Evolutionary conservation across 2,113 vertebrate species (phyloP).

Genomic region (Pygoscelis adeliae): DNA sequence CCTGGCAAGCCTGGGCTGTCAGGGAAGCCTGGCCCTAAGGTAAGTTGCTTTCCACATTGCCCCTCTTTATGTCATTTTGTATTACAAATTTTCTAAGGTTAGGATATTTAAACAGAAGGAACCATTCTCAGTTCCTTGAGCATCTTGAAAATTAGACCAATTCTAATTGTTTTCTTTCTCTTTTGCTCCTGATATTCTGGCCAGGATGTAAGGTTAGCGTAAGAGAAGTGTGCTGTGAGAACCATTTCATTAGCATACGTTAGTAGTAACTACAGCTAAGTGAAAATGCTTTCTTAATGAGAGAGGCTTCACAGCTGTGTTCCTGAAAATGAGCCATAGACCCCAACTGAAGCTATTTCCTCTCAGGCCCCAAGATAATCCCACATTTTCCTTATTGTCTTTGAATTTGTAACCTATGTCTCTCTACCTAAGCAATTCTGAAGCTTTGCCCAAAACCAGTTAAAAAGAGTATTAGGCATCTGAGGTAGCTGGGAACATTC

Average conservation of each 20-base stretch:
- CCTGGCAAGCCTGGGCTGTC: slow-evolving; percentile 81
- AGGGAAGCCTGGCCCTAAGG: slow-evolving; percentile 83
- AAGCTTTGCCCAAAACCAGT: not conserved
- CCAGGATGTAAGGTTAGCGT: not conserved
- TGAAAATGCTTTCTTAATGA: not conserved
- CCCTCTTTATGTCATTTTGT: not conserved
- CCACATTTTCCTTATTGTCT: not conserved
- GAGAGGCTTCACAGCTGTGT: not conserved
- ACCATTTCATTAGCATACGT: not conserved
- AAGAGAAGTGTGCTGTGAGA: not conserved
- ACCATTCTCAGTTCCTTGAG: not conserved
- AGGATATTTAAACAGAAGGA: not conserved
- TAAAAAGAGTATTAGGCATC: not conserved
- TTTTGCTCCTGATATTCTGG: not conserved
- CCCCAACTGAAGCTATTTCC: not conserved
- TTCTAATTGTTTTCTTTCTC: not conserved
- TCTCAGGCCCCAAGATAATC: not conserved
- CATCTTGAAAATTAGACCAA: not conserved
- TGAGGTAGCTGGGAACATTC: not conserved
- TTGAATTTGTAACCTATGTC: not conserved
- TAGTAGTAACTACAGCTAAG: not conserved
- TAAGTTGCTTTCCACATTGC: slow-evolving; percentile 52
- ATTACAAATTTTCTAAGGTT: not conserved
- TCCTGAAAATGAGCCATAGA: not conserved
- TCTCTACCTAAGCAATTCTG: not conserved